Evolutionary conservation across 1,140 invertebrate species (phyloP).

Genomic region (Zaprionus davidi): DNA sequence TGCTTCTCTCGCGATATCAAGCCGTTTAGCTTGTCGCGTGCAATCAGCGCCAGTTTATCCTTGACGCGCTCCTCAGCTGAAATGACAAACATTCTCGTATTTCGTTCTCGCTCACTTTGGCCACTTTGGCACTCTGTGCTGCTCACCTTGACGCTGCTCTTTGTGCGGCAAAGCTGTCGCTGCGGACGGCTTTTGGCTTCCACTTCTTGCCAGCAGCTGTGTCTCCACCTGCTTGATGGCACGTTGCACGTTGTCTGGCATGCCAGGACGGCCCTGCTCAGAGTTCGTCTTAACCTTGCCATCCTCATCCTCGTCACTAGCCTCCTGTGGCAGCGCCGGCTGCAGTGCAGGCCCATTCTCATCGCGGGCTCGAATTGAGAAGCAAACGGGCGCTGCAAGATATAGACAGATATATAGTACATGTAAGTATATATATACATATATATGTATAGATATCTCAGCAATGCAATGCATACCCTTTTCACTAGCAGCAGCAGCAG

Average conservation of each 20-base stretch:
- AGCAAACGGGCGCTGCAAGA: conserved; percentile 89
- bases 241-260: conserved; percentile 79
- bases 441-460: no score
- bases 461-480: conserved; percentile 21
- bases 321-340: conserved; percentile 90
- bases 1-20: conserved; percentile 87
- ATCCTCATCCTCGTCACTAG: conserved; percentile 87
- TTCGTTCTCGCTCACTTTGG: background rate
- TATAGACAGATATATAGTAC: background rate
- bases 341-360: conserved; percentile 88
- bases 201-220: conserved; percentile 69
- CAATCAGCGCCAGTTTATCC: conserved; percentile 87
- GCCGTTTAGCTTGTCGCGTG: conserved; percentile 86
- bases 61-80: conserved; percentile 87
- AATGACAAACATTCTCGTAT: background rate
- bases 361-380: conserved; percentile 92
- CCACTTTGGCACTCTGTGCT: no score
- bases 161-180: conserved; percentile 44
- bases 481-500: conserved; percentile 7
- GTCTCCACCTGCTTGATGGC: conserved; percentile 80
- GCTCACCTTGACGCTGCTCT: conserved; percentile 71
- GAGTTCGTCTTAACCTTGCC: conserved; percentile 83
- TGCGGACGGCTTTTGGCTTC: conserved; percentile 33
- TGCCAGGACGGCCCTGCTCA: conserved; percentile 42
- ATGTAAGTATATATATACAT: background rate